phyloP scores from a whole-genome alignment of 2,113 vertebrate species.

The Hucho hucho region DNA sequence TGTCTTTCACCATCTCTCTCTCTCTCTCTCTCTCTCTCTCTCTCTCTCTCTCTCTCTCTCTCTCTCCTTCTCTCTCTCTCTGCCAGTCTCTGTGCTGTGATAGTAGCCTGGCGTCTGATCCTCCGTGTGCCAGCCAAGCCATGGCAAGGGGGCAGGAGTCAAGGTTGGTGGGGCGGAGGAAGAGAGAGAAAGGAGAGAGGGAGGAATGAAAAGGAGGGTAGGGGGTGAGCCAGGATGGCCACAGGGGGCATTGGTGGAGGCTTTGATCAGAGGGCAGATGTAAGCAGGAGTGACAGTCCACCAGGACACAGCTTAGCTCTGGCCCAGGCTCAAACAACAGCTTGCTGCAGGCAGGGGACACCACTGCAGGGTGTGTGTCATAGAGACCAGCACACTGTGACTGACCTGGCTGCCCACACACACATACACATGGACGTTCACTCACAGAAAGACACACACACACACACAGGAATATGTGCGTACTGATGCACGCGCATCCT shows the following conservation, averaged over 20 bases:
- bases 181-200: not conserved
- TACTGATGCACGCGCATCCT: conserved; percentile 3
- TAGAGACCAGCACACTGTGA: conserved; percentile 16
- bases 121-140: not conserved
- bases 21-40: not conserved
- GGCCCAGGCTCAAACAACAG: conserved; percentile 34
- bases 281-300: conserved; percentile 52
- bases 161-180: conserved; percentile 30
- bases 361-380: conserved; percentile 26
- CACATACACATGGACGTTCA: conserved; percentile 7
- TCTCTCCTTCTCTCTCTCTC: not conserved
- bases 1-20: no score
- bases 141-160: conserved; percentile 29
- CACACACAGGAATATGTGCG: not conserved
- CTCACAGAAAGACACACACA: not conserved
- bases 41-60: no score
- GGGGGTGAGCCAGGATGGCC: conserved; percentile 8
- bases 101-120: not conserved
- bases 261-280: conserved; percentile 53
- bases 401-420: conserved; percentile 10
- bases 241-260: conserved; percentile 14
- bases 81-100: not conserved
- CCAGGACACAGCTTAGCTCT: conserved; percentile 45
- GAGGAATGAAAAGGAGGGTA: not conserved
- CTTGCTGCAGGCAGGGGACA: conserved; percentile 22